Percentiles rank a stretch among this genome's conserved stretches.
phyloP scores from a whole-genome alignment of 2,113 vertebrate genomes.

The Cisticola juncidis region DNA sequence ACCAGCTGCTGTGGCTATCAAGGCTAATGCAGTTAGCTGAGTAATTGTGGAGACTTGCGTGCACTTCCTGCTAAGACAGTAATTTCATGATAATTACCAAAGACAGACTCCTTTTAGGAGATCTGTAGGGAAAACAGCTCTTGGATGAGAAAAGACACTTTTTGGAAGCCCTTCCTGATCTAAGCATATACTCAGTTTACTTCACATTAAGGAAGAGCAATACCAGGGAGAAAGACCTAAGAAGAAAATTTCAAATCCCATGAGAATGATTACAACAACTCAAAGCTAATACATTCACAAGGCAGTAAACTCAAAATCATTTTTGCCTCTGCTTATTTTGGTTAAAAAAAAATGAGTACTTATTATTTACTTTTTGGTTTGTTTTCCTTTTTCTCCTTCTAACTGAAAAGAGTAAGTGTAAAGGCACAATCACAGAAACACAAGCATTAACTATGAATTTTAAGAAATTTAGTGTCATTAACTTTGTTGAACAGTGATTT shows the following conservation, averaged over 20 bases:
- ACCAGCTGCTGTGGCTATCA: conserved; percentile 28
- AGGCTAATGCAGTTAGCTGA: conserved; percentile 58
- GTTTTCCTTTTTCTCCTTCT: neutral
- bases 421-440: neutral
- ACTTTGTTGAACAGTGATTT: neutral
- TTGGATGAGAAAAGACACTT: neutral
- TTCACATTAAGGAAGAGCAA: neutral
- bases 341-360: neutral
- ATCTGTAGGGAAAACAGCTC: neutral
- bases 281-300: neutral
- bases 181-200: neutral
- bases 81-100: conserved; percentile 47
- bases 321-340: neutral
- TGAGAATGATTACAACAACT: neutral
- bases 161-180: neutral
- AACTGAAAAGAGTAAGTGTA: neutral
- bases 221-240: neutral
- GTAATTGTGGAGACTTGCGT: conserved; percentile 35
- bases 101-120: conserved; percentile 41
- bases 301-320: neutral
- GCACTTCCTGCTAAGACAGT: conserved; percentile 49
- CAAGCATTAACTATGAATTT: neutral
- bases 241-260: neutral
- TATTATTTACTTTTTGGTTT: neutral
- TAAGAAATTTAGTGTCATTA: neutral